Base-by-base conservation (phyloP, 2,797 vertebrate species). In the Masticophis lateralis region DNA sequence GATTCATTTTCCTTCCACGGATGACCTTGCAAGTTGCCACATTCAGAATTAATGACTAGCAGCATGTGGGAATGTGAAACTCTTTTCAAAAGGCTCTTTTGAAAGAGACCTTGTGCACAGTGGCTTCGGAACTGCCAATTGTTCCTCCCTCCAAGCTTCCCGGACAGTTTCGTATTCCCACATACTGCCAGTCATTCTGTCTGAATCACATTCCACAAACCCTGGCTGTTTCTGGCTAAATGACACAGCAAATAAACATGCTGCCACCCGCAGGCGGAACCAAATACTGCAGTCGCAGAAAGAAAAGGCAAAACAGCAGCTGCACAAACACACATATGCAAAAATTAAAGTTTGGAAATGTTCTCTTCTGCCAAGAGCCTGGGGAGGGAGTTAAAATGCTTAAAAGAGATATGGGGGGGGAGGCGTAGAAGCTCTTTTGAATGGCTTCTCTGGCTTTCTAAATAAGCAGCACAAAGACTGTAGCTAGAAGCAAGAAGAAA, bases 121-220 rank as follows among this genome's bases (percentile, higher is more conserved):
- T 55, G 13, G 94, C 4, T 89, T 87, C 14, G 0, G 16, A 25
- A 63, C 2, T n/a, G 86, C 16, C 92, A 13, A 94, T 51, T 92
- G 87, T 94, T 92, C 94, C 94, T 91, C n/a, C 91, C 4, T 5
- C 53, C 86, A 7, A 91, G 2, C 88, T 8, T 55, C 53, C 60
- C 10, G 6, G 47, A 86, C n/a, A 86, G 90, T 91, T 91, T 89
- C 93, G 88, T 93, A 2, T 28, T 86, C 95, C 88, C 92, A 83
- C 94, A 57, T 83, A 83, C 95, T 90, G 0, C 91, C 27, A n/a
- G 79, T 53, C 28, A 27, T 74, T 4, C 59, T 4, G 86, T 91
- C 25, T 94, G 96, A 97, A 95, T 94, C 93, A 55, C 88, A 22
- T n/a, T 27, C 4, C 91, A 95, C 56, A 53, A 88, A 27, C 94